Conservation (phyloP, 2,113 vertebrate genomes). For the Anthoscopus minutus region DNA sequence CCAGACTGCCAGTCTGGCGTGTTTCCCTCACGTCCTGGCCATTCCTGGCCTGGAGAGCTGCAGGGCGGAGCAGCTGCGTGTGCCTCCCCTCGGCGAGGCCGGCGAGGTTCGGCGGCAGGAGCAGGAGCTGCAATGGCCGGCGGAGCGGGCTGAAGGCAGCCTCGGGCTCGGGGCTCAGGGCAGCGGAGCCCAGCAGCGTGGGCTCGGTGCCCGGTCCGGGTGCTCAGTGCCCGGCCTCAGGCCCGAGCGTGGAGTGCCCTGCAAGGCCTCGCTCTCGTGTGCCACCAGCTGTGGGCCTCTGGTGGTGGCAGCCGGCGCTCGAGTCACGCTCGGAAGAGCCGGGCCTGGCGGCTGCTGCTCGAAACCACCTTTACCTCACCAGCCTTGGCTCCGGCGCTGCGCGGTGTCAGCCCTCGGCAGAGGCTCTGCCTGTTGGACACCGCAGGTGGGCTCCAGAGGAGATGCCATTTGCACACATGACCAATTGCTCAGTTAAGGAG, state of each 20-base stretch:
- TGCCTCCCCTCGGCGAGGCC: too few species aligned
- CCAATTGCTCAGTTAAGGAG: background rate
- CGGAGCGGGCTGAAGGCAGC: rapidly evolving
- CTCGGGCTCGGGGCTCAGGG: too few species aligned
- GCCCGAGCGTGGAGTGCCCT: too few species aligned
- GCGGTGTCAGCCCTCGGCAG: background rate
- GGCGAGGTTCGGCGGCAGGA: rapidly evolving
- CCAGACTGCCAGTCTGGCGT: background rate
- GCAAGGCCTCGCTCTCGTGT: rapidly evolving
- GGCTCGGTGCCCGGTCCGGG: too few species aligned
- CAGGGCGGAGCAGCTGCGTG: background rate
- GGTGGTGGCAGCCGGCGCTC: too few species aligned
- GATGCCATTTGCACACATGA: background rate
- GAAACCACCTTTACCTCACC: background rate
- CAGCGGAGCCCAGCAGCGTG: too few species aligned
- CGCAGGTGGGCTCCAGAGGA: background rate
- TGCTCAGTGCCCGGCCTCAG: background rate
- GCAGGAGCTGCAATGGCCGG: too few species aligned
- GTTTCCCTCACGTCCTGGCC: background rate
- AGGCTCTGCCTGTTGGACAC: background rate
- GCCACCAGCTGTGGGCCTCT: too few species aligned
- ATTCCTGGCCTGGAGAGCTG: background rate
- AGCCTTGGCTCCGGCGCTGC: rapidly evolving
- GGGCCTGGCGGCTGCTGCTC: background rate
- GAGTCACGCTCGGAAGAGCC: rapidly evolving